Evolutionary conservation across 2,113 vertebrate species (phyloP).

Genomic region (Gopherus evgoodei): DNA sequence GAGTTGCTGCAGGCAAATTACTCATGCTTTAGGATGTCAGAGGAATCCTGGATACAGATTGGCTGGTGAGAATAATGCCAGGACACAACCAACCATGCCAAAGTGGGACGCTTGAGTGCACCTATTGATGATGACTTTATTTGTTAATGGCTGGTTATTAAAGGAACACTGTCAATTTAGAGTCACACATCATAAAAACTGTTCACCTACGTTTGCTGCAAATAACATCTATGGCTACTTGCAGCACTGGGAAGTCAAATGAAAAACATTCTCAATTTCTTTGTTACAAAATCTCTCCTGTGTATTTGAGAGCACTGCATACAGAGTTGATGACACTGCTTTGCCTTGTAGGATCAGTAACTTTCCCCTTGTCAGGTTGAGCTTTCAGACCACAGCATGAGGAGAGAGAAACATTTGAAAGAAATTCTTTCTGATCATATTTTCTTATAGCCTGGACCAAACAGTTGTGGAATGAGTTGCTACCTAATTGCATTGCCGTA

Average conservation of each 20-base stretch:
- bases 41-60: background rate
- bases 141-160: background rate
- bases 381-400: no score
- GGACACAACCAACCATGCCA: background rate
- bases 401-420: background rate
- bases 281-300: background rate
- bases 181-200: background rate
- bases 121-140: background rate
- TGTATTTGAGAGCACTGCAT: background rate
- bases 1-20: background rate
- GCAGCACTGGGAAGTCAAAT: background rate
- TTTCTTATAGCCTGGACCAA: rapidly evolving
- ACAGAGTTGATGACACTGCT: rapidly evolving
- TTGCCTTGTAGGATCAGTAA: background rate
- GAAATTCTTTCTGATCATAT: background rate
- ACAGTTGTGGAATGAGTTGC: rapidly evolving
- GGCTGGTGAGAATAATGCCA: background rate
- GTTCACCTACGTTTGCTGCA: background rate
- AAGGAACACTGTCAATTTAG: background rate
- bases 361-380: background rate
- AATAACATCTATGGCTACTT: background rate
- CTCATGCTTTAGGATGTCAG: background rate
- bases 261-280: background rate
- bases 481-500: rapidly evolving
- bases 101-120: background rate